Evolutionary conservation across 2,797 vertebrate species (phyloP).

Genomic region (Melanotaenia maccullochi): DNA sequence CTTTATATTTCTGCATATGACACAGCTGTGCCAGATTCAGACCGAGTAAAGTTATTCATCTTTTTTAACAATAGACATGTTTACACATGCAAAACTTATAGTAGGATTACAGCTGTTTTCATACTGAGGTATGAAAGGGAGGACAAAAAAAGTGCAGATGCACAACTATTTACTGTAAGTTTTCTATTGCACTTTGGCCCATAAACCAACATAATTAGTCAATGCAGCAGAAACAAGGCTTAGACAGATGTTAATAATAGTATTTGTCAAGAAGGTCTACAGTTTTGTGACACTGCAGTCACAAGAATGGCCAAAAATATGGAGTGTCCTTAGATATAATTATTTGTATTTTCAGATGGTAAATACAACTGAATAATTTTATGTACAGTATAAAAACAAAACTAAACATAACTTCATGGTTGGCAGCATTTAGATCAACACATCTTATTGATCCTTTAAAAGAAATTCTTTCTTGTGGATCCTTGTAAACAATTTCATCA

Average conservation of each 20-base stretch:
- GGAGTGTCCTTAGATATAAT: neutral
- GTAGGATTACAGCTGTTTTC: neutral
- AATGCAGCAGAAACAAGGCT: neutral
- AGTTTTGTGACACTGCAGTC: neutral
- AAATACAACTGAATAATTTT: slow-evolving; percentile 18
- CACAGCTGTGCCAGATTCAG: neutral
- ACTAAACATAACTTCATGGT: neutral
- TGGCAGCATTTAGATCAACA: slow-evolving; percentile 8
- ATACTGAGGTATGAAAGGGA: neutral
- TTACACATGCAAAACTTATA: neutral
- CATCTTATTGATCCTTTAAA: neutral
- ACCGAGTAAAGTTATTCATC: neutral
- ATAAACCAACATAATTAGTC: neutral
- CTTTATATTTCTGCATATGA: neutral
- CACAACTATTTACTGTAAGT: neutral
- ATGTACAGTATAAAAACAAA: slow-evolving; percentile 23
- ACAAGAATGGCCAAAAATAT: neutral
- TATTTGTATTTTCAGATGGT: slow-evolving; percentile 13
- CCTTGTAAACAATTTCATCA: slow-evolving; percentile 33
- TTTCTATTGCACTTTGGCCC: slow-evolving; percentile 7
- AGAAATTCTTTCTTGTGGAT: slow-evolving; percentile 15
- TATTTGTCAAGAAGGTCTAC: neutral
- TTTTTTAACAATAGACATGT: neutral
- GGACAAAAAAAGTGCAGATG: neutral
- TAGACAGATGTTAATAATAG: neutral